A percentile compares a stretch with the other conserved stretches of the same genome.
phyloP scores from a whole-genome alignment of 1,140 invertebrate genomes.

The Procambarus clarkii region DNA sequence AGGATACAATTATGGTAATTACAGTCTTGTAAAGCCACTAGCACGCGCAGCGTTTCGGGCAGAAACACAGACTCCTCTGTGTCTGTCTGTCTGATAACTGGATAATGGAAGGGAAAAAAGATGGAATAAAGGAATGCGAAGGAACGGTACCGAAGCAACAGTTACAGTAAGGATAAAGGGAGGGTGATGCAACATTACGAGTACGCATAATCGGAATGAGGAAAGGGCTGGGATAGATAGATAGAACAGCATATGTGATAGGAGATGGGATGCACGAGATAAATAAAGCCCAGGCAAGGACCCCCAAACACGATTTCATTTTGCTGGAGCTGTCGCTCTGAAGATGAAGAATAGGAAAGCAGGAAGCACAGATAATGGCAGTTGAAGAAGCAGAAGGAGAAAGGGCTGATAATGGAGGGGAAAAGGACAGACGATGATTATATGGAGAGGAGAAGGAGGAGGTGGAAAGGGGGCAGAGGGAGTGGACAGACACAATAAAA shows the following conservation, averaged over 20 bases:
- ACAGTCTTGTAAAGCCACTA: no score
- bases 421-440: not conserved
- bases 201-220: constrained; percentile 9
- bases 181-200: not conserved
- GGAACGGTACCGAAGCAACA: not conserved
- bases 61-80: no score
- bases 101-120: not conserved
- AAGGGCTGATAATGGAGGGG: no score
- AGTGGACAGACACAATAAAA: not conserved
- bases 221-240: not conserved
- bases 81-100: no score
- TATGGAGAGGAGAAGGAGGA: not conserved
- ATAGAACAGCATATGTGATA: not conserved
- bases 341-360: not conserved
- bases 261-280: no score
- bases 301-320: no score
- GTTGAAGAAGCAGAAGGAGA: not conserved
- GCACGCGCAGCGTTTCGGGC: no score
- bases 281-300: no score
- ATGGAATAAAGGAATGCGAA: not conserved
- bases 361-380: not conserved
- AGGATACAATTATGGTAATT: no score
- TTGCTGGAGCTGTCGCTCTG: not conserved
- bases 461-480: not conserved
- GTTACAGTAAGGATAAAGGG: not conserved